Evolutionary conservation across 2,888 invertebrate species (phyloP), one percentile per base, ranked within the genome.

Genomic region (Acanthosepion esculentum): DNA sequence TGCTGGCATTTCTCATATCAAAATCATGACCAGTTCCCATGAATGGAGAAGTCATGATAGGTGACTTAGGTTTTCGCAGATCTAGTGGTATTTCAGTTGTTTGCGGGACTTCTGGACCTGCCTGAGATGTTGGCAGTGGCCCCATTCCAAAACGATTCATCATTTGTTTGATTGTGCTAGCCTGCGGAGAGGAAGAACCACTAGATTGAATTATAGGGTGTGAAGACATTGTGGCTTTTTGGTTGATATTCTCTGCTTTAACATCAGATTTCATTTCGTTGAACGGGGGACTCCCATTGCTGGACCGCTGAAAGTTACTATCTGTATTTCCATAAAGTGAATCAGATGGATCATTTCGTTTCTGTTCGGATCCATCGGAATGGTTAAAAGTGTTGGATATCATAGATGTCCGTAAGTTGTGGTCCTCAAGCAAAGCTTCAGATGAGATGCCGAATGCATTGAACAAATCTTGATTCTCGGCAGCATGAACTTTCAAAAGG

Each of bases 401-500:
- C 92, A 94, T 64, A 94, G 94, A 59, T 64, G 78, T 59, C 91
- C 93, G 92, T 23, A 92, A 64, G 64, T 92, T 50, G 41, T 95
- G 96, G 59, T 96, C 96, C 64, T 96, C 96, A 29, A 96, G 94
- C 18, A 97, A 95, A 23, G 96, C 94, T 94, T 97, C 97, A 0
- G 97, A 96, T 48, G 96, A 96, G 33, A 97, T 96, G n/a, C 97
- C 97, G 95, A 97, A 97, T 33, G 94, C 94, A 53, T 96, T 96
- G 95, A 96, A 97, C 18, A 97, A 95, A 94, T 97, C 97, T 94
- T 97, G 96, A 94, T 97, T 97, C 94, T 97, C 97, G 3, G 96
- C 95, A 12, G 97, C 97, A 94, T 98, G 98, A 6, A 97, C 96
- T 95, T 96, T 96, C 94, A 97, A 95, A 95, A 97, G 96, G 95